A percentile compares a stretch with the other conserved stretches of the same genome.
phyloP scores from a whole-genome alignment of 2,888 invertebrate genomes.

The Xylocampa areola region DNA sequence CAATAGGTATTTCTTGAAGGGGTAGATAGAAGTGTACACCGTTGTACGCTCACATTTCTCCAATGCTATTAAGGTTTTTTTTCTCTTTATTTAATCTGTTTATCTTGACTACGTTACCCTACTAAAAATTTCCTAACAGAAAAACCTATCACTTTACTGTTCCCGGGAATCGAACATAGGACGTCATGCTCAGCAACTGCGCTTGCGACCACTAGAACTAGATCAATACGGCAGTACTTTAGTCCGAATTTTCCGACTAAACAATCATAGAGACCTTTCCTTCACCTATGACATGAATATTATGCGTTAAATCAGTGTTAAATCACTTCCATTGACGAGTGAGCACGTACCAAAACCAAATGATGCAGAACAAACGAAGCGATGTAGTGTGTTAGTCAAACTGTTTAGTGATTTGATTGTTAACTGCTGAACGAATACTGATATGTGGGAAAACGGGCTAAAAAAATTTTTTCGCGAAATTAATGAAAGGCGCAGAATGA shows the following conservation, averaged over 20 bases:
- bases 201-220: too few relatives aligned
- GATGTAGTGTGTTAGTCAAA: constrained; percentile 34
- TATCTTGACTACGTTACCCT: too few relatives aligned
- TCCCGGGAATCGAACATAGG: too few relatives aligned
- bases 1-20: background rate
- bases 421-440: constrained; percentile 16
- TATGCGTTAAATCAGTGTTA: constrained; percentile 41
- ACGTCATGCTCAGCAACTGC: too few relatives aligned
- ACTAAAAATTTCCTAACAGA: too few relatives aligned
- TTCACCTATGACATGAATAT: constrained; percentile 30
- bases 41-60: too few relatives aligned
- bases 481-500: too few relatives aligned
- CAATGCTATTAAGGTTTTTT: too few relatives aligned
- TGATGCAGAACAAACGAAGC: constrained; percentile 15
- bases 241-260: constrained; percentile 26
- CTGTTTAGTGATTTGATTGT: constrained; percentile 27
- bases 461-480: too few relatives aligned
- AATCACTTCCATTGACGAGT: constrained; percentile 31
- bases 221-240: constrained; percentile 2
- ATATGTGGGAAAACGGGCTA: background rate
- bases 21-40: too few relatives aligned
- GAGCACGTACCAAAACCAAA: constrained; percentile 8
- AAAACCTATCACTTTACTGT: too few relatives aligned
- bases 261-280: constrained; percentile 40
- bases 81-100: too few relatives aligned